A percentile compares a stretch with the other conserved stretches of the same genome.
These are phyloP conservation scores for Pseudorhiza aurosa DNA, from an alignment of 30 jellyfish, hydroid and myxozoan species.

Conservation along the genomic window DNA sequence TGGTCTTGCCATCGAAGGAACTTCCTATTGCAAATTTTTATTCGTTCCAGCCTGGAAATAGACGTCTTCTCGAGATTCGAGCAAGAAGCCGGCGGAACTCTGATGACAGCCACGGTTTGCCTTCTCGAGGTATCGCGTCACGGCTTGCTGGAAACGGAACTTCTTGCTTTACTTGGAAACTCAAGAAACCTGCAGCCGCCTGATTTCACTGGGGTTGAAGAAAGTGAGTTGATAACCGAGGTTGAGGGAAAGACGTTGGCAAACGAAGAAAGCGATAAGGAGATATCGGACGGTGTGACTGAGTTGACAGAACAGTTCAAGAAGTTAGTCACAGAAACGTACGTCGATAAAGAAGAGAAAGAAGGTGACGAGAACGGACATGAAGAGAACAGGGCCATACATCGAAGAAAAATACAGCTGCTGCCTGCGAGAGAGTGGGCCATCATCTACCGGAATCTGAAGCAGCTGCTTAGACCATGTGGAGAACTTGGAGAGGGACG, in stretches of 20 bases:
- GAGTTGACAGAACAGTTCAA: conserved; percentile 41
- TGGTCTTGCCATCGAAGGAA: background rate
- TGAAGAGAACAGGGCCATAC: conserved; percentile 7
- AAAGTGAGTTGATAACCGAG: conserved; percentile 1
- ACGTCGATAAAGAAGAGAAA: conserved; percentile 46
- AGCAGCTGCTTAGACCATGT: conserved; percentile 69
- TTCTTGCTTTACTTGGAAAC: conserved; percentile 50
- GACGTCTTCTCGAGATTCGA: conserved; percentile 70
- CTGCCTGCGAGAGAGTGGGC: conserved; percentile 81
- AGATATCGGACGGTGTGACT: conserved; percentile 35
- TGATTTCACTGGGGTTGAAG: conserved; percentile 28
- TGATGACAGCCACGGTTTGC: conserved; percentile 64
- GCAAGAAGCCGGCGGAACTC: conserved; percentile 61
- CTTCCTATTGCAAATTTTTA: background rate
- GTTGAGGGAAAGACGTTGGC: conserved; percentile 33
- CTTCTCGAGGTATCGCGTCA: conserved; percentile 72
- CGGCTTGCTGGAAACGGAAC: conserved; percentile 71
- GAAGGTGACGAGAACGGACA: background rate
- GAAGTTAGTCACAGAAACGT: conserved; percentile 69
- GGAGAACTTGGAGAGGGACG: conserved; percentile 77
- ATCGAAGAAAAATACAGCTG: conserved; percentile 27
- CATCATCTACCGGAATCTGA: conserved; percentile 57
- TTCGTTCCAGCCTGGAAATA: conserved; percentile 52
- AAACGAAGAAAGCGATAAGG: conserved; percentile 22
- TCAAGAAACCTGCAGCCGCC: conserved; percentile 33